Evolutionary conservation across 2,888 invertebrate species (phyloP).

Genomic region (Piscicola geometra): DNA sequence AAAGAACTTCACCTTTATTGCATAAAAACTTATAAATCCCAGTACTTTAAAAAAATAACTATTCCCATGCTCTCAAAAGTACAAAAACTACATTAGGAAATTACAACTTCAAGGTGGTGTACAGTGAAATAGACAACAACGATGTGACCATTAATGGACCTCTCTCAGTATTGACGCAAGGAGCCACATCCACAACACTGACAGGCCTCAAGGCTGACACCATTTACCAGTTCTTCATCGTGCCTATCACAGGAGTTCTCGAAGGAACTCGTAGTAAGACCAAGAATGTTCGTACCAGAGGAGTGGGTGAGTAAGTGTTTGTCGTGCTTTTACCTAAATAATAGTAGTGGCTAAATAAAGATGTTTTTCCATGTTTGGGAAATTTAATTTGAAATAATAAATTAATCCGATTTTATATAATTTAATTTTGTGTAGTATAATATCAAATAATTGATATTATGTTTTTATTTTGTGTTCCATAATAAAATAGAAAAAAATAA

Average conservation of each 20-base stretch:
- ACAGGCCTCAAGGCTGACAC: conserved; percentile 90
- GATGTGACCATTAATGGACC: conserved; percentile 43
- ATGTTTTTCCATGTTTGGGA: too few relatives aligned
- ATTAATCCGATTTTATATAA: not conserved
- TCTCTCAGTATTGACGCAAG: conserved; percentile 73
- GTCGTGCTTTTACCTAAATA: too few relatives aligned
- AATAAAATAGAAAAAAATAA: too few relatives aligned
- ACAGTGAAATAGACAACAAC: conserved; percentile 39
- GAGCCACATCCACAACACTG: conserved; percentile 71
- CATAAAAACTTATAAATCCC: too few relatives aligned
- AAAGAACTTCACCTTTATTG: too few relatives aligned
- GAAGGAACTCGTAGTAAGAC: conserved; percentile 82
- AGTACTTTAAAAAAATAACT: too few relatives aligned
- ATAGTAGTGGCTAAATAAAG: too few relatives aligned
- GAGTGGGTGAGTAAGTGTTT: conserved; percentile 42
- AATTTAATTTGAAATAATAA: too few relatives aligned
- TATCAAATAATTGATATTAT: too few relatives aligned
- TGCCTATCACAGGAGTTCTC: conserved; percentile 90
- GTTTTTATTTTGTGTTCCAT: too few relatives aligned
- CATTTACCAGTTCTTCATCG: conserved; percentile 78
- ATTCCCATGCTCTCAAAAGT: too few relatives aligned
- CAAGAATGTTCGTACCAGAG: conserved; percentile 69
- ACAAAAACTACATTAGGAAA: too few relatives aligned
- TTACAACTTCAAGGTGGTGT: not conserved
- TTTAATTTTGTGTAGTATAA: not conserved